These are phyloP conservation scores for Reticulitermes lucifugus DNA, from an alignment of 2,888 invertebrate species.

Conservation along the genomic window DNA sequence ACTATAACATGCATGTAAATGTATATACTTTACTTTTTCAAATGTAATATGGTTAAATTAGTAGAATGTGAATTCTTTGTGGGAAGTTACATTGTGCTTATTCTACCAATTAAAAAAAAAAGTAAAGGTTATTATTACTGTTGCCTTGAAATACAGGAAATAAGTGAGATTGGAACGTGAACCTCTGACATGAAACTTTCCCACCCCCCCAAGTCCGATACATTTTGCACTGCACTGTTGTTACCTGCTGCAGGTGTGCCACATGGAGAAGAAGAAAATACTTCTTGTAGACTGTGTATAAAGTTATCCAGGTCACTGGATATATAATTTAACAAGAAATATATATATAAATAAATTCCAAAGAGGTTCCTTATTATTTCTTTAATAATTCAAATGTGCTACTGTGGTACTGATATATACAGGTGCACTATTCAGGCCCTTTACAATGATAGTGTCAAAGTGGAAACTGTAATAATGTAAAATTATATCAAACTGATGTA, in stretches of 20 bases:
- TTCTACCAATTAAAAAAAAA: neutral
- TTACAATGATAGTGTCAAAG: too few relatives aligned
- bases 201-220: neutral
- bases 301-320: conserved; percentile 1
- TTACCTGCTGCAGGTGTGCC: neutral
- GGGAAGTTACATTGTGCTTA: neutral
- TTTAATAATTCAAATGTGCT: too few relatives aligned
- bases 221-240: neutral
- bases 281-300: conserved; percentile 4
- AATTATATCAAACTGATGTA: too few relatives aligned
- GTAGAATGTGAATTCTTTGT: neutral
- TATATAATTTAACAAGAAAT: conserved; percentile 1
- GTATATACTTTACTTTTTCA: neutral
- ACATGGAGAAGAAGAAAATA: neutral
- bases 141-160: neutral
- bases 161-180: neutral
- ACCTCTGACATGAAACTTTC: neutral
- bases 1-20: neutral
- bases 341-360: neutral
- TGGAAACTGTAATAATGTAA: too few relatives aligned
- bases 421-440: too few relatives aligned
- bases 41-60: neutral
- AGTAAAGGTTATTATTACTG: neutral
- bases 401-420: too few relatives aligned
- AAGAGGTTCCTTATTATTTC: too few relatives aligned